A percentile compares a stretch with the other conserved stretches of the same genome.
Evolutionary conservation across 2,797 vertebrate genomes (phyloP).

Genomic region (Mastacembelus armatus): DNA sequence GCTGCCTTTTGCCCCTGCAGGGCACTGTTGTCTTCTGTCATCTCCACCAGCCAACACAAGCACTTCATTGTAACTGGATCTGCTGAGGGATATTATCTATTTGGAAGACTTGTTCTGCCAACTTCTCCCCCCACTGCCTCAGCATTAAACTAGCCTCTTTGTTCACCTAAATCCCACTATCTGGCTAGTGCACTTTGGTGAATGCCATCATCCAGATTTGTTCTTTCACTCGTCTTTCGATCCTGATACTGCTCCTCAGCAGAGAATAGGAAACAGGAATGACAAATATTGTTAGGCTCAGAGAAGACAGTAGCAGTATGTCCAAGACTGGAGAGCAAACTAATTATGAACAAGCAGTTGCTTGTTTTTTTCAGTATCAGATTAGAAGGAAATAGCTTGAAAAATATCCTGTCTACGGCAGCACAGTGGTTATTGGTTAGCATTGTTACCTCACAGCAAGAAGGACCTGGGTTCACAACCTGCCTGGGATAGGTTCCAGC

Average conservation of each 20-base stretch:
- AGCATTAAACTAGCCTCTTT: constrained; percentile 35
- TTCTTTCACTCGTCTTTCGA: background rate
- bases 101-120: constrained; percentile 12
- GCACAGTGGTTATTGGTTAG: too few species aligned
- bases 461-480: too few species aligned
- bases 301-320: background rate
- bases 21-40: background rate
- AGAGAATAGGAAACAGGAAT: background rate
- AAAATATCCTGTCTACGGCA: too few species aligned
- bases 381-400: too few species aligned
- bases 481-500: too few species aligned
- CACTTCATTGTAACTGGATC: constrained; percentile 1
- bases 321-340: background rate
- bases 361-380: too few species aligned
- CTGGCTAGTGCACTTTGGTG: background rate
- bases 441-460: too few species aligned
- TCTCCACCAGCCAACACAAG: background rate
- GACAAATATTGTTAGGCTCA: background rate
- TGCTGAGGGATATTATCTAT: constrained; percentile 20
- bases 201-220: background rate
- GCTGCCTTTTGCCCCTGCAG: background rate
- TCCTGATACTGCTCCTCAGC: background rate
- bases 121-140: constrained; percentile 9
- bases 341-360: background rate
- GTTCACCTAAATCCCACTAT: constrained; percentile 31